These are phyloP conservation scores for Uloborus diversus DNA, from an alignment of 1,140 invertebrate genomes.

Conservation along the genomic window DNA sequence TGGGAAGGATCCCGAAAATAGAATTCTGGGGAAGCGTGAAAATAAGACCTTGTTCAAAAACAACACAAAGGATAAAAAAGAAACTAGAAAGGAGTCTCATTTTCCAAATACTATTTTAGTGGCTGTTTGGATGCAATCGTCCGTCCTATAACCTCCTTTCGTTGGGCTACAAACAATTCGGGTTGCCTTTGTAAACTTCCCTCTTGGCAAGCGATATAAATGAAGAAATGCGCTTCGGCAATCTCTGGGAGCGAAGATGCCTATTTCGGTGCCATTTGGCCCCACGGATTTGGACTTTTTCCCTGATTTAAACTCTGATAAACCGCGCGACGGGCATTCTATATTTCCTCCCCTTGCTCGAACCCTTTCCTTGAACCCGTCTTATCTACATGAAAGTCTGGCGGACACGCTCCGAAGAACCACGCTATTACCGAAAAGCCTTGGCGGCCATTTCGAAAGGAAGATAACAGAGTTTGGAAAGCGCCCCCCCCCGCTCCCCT, in stretches of 20 bases:
- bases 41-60: neutral
- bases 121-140: slow-evolving; percentile 48
- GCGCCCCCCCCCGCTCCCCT: slow-evolving; percentile 21
- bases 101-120: slow-evolving; percentile 51
- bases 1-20: slow-evolving; percentile 26
- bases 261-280: slow-evolving; percentile 48
- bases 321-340: slow-evolving; percentile 35
- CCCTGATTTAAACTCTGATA: slow-evolving; percentile 55
- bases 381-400: slow-evolving; percentile 53
- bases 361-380: slow-evolving; percentile 9
- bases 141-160: slow-evolving; percentile 31
- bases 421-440: slow-evolving; percentile 36
- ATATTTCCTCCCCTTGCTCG: slow-evolving; percentile 10
- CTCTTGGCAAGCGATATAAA: slow-evolving; percentile 47
- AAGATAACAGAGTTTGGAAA: slow-evolving; percentile 46
- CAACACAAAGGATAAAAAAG: neutral
- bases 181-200: slow-evolving; percentile 31
- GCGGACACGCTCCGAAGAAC: slow-evolving; percentile 31
- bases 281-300: slow-evolving; percentile 49
- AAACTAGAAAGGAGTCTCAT: slow-evolving; percentile 30
- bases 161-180: slow-evolving; percentile 45
- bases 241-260: slow-evolving; percentile 47
- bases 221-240: slow-evolving; percentile 51
- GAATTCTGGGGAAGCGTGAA: slow-evolving; percentile 16
- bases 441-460: slow-evolving; percentile 26